A percentile compares a stretch with the other conserved stretches of the same genome.
Conservation (phyloP, 1,140 invertebrate genomes). For the Platorchestia sp. region DNA sequence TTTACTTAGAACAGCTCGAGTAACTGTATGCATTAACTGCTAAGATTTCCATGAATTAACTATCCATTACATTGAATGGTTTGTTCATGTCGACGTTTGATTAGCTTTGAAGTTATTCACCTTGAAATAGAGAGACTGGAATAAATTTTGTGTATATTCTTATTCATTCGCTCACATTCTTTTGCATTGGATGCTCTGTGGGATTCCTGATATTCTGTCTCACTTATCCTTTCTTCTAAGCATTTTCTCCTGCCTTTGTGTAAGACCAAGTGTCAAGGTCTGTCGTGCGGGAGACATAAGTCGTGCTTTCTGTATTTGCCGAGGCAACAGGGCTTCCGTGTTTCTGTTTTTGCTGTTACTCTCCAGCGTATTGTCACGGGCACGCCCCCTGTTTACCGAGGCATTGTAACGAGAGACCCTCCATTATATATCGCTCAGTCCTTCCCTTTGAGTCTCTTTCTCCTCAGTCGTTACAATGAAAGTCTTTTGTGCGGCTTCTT, state of each 20-base stretch:
- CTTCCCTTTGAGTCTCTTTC: background rate
- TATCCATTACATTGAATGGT: background rate
- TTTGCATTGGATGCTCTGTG: background rate
- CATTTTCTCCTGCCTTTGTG: background rate
- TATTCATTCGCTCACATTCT: background rate
- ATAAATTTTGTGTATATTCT: background rate
- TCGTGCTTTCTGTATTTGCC: constrained; percentile 31
- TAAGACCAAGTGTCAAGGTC: background rate
- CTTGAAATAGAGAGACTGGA: background rate
- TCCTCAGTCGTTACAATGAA: background rate
- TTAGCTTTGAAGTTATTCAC: background rate
- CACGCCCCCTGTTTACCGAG: constrained; percentile 3
- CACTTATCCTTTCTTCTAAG: background rate
- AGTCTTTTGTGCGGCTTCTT: background rate
- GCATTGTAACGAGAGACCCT: constrained; percentile 34
- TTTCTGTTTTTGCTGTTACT: constrained; percentile 48
- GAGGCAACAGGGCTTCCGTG: constrained; percentile 43
- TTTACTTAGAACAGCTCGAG: background rate
- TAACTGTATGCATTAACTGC: background rate
- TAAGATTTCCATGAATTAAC: background rate
- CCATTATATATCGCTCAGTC: constrained; percentile 40
- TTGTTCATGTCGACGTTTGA: background rate
- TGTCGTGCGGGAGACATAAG: constrained; percentile 37
- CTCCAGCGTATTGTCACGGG: constrained; percentile 40
- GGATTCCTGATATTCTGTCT: background rate